Evolutionary conservation across 1,140 invertebrate species (phyloP), one percentile per base, ranked within the genome.

Genomic region (Phenacoccus solenopsis): DNA sequence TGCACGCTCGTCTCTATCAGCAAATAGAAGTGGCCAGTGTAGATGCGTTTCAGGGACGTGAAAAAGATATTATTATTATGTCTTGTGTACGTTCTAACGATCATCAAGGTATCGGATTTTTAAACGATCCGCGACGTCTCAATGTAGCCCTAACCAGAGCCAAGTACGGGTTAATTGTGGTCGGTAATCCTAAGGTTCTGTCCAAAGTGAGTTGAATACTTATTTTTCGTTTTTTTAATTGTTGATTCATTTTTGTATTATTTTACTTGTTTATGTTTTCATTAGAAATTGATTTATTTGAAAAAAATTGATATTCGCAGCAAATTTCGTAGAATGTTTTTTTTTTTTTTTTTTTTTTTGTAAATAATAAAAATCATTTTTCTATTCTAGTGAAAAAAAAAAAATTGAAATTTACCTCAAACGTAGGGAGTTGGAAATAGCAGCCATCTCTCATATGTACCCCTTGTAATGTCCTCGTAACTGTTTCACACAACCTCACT

Each of bases 11-110:
- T 78, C 80, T 99, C 0, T 99, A 99, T 79, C 93, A 98, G 79
- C 96, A 98, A 78, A 98, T 99, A 64, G 98, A 99, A 80, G 96
- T 99, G 0, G 97, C 97, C 0, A 98, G 96, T 81, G 98, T 99
- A 10, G 98, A 99, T 80, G 97, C 98, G 1, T 99, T 99, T 78
- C 91, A 94, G 78, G 90, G 98, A 0, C 82, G 98, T 68, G 98
- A 99, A 76, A 99, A 99, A 77, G 98, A 99, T 77, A 93, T 98
- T 59, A 98, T 99, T 67, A 98, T 99, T 25, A 98, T 99, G 85
- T 93, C 98, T 0, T 99, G 76, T 84, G 98, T 84, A 82, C 88
- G 78, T 84, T 98, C 84, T 81, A 99, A 86, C 86, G 98, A 85
- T 86, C 94, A 85, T 86, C 94, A 83, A 89, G 98, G 81, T 82